Conservation (phyloP, 2,888 invertebrate species). For the Idaea straminata region DNA sequence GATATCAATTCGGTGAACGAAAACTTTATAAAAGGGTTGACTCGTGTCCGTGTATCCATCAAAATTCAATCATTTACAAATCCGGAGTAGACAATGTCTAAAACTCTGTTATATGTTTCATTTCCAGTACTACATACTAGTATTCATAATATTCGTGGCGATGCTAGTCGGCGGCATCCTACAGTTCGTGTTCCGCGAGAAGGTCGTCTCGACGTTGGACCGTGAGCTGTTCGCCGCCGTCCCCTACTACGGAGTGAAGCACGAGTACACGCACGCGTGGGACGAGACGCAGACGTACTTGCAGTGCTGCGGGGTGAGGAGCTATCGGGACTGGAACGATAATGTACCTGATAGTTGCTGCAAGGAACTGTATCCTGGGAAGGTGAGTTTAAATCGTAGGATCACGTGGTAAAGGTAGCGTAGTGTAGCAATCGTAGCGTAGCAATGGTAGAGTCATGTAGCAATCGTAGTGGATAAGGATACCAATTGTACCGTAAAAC, state of each 20-base stretch:
- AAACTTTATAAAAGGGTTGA: no score
- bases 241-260: slow-evolving; percentile 85
- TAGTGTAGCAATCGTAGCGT: no score
- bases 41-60: no score
- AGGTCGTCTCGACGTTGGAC: slow-evolving; percentile 87
- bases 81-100: not conserved
- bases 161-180: slow-evolving; percentile 95
- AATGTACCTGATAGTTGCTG: slow-evolving; percentile 89
- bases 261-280: slow-evolving; percentile 90
- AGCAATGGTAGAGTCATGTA: no score
- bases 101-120: slow-evolving; percentile 13
- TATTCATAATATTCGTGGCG: slow-evolving; percentile 93
- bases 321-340: slow-evolving; percentile 87
- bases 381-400: slow-evolving; percentile 47
- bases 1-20: no score
- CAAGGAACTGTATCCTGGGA: slow-evolving; percentile 80
- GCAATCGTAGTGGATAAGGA: no score
- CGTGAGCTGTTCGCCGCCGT: slow-evolving; percentile 89
- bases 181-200: slow-evolving; percentile 93
- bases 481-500: no score
- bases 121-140: slow-evolving; percentile 92
- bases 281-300: slow-evolving; percentile 91
- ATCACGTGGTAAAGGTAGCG: not conserved
- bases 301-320: slow-evolving; percentile 91
- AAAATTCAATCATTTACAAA: no score